Percentiles rank a stretch among this genome's conserved stretches.
phyloP scores from a whole-genome alignment of 2,797 vertebrate genomes.

The Gambelia wislizenii region DNA sequence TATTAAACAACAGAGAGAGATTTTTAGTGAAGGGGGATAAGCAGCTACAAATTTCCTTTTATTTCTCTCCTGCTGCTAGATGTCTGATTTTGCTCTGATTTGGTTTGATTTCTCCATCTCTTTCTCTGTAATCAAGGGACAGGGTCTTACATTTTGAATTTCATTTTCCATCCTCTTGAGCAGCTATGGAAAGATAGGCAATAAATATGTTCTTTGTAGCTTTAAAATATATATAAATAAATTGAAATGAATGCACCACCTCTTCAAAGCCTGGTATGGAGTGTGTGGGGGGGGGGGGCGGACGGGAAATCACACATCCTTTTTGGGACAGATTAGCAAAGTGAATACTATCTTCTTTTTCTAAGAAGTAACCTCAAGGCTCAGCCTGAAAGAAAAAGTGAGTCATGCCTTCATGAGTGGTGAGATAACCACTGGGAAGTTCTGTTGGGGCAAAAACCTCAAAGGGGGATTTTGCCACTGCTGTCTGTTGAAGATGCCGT shows the following conservation, averaged over 20 bases:
- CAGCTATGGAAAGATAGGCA: neutral
- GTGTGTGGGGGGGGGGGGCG: no score
- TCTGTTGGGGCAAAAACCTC: neutral
- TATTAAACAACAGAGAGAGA: no score
- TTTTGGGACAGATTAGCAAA: neutral
- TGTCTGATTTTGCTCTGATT: neutral
- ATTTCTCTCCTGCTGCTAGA: neutral
- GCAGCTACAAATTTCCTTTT: neutral
- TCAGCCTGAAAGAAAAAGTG: neutral
- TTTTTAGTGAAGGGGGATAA: no score
- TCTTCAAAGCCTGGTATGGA: neutral
- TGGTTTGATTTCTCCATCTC: neutral
- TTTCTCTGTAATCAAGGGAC: neutral
- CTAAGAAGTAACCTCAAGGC: conserved; percentile 19
- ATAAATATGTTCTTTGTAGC: neutral
- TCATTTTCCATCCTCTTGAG: neutral
- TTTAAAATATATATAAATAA: neutral
- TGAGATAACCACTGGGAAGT: neutral
- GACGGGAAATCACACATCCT: conserved; percentile 5
- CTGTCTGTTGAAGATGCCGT: neutral
- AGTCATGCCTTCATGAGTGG: neutral
- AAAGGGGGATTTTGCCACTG: neutral
- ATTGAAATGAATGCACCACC: neutral
- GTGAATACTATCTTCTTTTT: neutral
- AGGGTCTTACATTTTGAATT: neutral